Conservation (phyloP, 2,888 invertebrate species). For the Pardosa pseudoannulata region DNA sequence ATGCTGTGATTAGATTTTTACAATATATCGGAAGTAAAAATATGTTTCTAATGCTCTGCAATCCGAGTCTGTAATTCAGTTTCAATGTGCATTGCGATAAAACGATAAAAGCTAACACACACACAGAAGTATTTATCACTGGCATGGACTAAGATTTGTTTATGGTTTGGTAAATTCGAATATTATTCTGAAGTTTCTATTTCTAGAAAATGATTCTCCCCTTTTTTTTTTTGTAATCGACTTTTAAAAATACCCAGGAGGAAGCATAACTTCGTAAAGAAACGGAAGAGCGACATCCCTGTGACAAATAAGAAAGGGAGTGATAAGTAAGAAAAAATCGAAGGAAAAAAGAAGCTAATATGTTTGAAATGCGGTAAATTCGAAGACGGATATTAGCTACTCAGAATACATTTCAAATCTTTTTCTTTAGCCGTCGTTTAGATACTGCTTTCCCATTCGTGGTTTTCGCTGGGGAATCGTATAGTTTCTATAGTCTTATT, state of each 20-base stretch:
- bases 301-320: neutral
- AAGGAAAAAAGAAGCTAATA: neutral
- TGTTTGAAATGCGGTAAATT: slow-evolving; percentile 4
- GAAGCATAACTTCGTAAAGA: no score
- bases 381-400: neutral
- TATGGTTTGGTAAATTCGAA: slow-evolving; percentile 2
- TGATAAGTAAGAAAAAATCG: neutral
- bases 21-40: neutral
- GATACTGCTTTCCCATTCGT: neutral
- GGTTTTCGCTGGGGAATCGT: neutral
- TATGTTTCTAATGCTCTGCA: neutral
- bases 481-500: no score
- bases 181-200: neutral
- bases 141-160: neutral
- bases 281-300: no score
- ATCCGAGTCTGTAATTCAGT: neutral
- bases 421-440: neutral
- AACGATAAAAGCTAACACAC: neutral
- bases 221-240: neutral
- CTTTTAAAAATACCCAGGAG: neutral
- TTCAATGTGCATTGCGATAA: neutral
- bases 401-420: neutral
- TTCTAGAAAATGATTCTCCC: neutral
- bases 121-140: neutral
- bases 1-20: no score